phyloP scores from a whole-genome alignment of 2,797 vertebrate genomes.

The Melanotaenia nigrans region DNA sequence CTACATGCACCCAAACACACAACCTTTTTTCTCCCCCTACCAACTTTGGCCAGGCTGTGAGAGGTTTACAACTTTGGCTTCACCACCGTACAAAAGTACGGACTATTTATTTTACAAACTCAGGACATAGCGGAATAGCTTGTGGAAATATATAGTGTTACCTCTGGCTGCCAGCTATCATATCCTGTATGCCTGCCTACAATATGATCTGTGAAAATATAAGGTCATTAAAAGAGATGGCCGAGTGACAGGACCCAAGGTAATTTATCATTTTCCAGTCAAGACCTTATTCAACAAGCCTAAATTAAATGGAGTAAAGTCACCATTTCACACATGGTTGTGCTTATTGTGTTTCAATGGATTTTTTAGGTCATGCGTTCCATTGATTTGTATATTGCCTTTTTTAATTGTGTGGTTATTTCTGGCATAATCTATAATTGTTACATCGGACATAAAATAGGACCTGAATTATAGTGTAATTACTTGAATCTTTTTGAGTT shows the following conservation, averaged over 20 bases:
- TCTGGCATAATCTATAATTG: slow-evolving; percentile 28
- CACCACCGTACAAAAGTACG: slow-evolving; percentile 45
- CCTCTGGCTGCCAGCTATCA: slow-evolving; percentile 67
- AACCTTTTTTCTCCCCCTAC: slow-evolving; percentile 7
- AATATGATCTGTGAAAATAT: slow-evolving; percentile 70
- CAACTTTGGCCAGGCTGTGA: slow-evolving; percentile 39
- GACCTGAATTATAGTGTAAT: slow-evolving; percentile 28
- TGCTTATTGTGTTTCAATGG: slow-evolving; percentile 53
- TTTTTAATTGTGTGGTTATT: slow-evolving; percentile 61
- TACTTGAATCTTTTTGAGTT: slow-evolving; percentile 20
- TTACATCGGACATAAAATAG: slow-evolving; percentile 26
- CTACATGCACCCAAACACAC: background rate
- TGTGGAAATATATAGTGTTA: slow-evolving; percentile 70
- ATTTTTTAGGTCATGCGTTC: slow-evolving; percentile 52
- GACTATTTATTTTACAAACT: slow-evolving; percentile 75
- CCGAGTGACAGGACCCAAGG: slow-evolving; percentile 57
- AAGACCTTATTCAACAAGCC: slow-evolving; percentile 52
- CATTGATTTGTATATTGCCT: slow-evolving; percentile 55
- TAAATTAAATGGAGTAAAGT: slow-evolving; percentile 61
- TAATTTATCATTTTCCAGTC: slow-evolving; percentile 75
- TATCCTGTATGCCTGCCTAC: slow-evolving; percentile 64
- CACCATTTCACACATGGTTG: slow-evolving; percentile 64
- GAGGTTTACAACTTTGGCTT: slow-evolving; percentile 68
- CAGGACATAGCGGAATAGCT: slow-evolving; percentile 43
- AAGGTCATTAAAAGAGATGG: slow-evolving; percentile 64